Percentiles rank a stretch among this genome's conserved stretches.
Evolutionary conservation across 2,888 invertebrate genomes (phyloP).

Genomic region (Cataglyphis altisquamis): DNA sequence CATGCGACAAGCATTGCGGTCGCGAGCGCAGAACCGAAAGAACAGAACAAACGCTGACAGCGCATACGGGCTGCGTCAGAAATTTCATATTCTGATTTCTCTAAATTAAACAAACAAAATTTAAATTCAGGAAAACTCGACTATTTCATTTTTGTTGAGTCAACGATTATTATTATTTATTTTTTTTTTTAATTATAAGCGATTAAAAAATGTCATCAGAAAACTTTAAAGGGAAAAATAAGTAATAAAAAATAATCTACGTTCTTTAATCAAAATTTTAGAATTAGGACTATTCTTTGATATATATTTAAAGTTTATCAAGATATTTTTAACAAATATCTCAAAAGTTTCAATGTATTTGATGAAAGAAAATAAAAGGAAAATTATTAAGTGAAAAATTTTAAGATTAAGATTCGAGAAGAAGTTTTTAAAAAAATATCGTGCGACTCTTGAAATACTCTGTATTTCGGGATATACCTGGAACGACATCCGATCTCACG

Average conservation of each 20-base stretch:
- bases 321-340: background rate
- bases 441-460: background rate
- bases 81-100: conserved; percentile 15
- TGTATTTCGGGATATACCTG: background rate
- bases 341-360: background rate
- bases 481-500: conserved; percentile 40
- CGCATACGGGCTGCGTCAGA: background rate
- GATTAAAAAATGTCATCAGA: background rate
- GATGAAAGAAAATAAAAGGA: background rate
- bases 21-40: conserved; percentile 12
- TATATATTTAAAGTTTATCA: background rate
- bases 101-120: background rate
- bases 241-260: background rate
- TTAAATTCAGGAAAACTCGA: background rate
- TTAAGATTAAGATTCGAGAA: background rate
- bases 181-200: background rate
- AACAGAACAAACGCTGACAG: conserved; percentile 4
- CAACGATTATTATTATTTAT: background rate
- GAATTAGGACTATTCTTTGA: background rate
- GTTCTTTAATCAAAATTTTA: background rate
- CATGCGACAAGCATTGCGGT: conserved; percentile 35
- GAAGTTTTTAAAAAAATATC: background rate
- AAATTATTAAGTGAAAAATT: background rate
- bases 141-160: background rate
- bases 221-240: background rate